Conservation (phyloP, 2,888 invertebrate genomes). For the Petrolisthes manimaculis region DNA sequence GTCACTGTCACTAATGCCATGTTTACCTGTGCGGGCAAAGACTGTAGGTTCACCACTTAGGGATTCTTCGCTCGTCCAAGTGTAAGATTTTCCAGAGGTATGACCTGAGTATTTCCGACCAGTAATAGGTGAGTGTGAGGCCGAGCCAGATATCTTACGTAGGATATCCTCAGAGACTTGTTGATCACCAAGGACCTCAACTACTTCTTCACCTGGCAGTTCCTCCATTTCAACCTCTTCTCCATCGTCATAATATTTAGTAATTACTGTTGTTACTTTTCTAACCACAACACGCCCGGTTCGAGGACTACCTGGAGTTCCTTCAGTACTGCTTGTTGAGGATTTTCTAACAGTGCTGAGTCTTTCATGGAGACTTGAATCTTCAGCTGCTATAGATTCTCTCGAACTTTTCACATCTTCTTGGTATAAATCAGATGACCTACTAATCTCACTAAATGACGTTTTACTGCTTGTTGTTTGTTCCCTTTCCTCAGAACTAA, state of each 20-base stretch:
- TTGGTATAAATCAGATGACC: conserved; percentile 31
- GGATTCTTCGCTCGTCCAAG: conserved; percentile 62
- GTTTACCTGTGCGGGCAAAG: conserved; percentile 54
- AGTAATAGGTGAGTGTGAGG: conserved; percentile 56
- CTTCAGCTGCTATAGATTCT: conserved; percentile 46
- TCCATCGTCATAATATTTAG: conserved; percentile 65
- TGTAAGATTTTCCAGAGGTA: conserved; percentile 41
- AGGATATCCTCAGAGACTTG: conserved; percentile 62
- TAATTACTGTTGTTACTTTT: conserved; percentile 64
- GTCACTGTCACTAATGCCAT: conserved; percentile 45
- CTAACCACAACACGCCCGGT: conserved; percentile 65
- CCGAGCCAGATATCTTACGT: conserved; percentile 61
- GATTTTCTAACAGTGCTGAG: conserved; percentile 52
- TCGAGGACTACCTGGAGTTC: conserved; percentile 62
- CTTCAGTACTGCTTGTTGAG: conserved; percentile 61
- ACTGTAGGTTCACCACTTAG: conserved; percentile 56
- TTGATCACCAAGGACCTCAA: conserved; percentile 63
- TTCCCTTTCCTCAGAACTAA: conserved; percentile 23
- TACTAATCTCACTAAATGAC: conserved; percentile 8
- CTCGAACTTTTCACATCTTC: conserved; percentile 52
- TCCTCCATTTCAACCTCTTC: conserved; percentile 65
- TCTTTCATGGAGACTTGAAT: conserved; percentile 34
- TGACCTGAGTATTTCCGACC: conserved; percentile 44
- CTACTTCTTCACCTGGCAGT: conserved; percentile 63
- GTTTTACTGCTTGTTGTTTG: conserved; percentile 12